Evolutionary conservation across 2,888 invertebrate genomes (phyloP).

Genomic region (Ceraclea dissimilis): DNA sequence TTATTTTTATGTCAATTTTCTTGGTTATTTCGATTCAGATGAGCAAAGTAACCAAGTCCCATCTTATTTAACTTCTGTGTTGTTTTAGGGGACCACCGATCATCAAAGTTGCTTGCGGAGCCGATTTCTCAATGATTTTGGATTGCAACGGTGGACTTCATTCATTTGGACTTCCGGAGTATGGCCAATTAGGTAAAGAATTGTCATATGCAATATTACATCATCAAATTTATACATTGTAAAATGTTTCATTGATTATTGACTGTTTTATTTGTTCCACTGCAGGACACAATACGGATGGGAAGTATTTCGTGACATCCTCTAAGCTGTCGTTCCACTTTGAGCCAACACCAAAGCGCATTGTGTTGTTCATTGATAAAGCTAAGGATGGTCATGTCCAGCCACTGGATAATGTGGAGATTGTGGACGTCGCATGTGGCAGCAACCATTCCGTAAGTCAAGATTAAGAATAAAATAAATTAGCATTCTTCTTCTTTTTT

Average conservation of each 20-base stretch:
- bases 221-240: too few relatives aligned
- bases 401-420: conserved; percentile 77
- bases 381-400: conserved; percentile 76
- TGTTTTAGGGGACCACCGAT: conserved; percentile 69
- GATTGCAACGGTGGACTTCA: conserved; percentile 84
- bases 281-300: conserved; percentile 87
- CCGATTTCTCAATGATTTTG: conserved; percentile 85
- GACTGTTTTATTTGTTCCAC: too few relatives aligned
- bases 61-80: too few relatives aligned
- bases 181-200: conserved; percentile 69
- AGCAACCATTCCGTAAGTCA: conserved; percentile 75
- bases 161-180: conserved; percentile 89
- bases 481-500: too few relatives aligned
- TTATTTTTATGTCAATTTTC: too few relatives aligned
- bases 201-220: neutral
- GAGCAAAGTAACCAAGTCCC: too few relatives aligned
- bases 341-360: conserved; percentile 76
- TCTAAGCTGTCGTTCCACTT: conserved; percentile 83
- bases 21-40: too few relatives aligned
- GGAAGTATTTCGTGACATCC: conserved; percentile 86
- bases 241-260: too few relatives aligned
- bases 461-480: neutral
- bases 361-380: conserved; percentile 82
- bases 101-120: conserved; percentile 83
- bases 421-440: conserved; percentile 86